These are phyloP conservation scores for Calcarius lapponicus DNA, from an alignment of 2,797 vertebrate genomes.

Conservation along the genomic window DNA sequence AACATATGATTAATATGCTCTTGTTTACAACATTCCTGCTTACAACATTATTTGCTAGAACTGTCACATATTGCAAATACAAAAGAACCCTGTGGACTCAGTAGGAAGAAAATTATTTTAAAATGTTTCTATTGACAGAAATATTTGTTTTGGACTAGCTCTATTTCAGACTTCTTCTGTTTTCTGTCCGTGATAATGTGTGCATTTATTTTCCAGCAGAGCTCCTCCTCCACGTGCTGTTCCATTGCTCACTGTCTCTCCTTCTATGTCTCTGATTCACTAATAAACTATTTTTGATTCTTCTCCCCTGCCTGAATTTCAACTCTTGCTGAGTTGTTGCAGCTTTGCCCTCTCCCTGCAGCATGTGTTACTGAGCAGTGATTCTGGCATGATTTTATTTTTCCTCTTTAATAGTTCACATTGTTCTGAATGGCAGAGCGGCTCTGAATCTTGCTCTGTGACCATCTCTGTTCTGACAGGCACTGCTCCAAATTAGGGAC, in stretches of 20 bases:
- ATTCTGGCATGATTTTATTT: neutral
- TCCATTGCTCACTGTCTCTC: constrained; percentile 29
- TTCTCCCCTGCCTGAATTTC: neutral
- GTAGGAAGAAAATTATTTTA: neutral
- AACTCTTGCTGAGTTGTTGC: neutral
- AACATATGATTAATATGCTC: neutral
- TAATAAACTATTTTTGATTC: constrained; percentile 34
- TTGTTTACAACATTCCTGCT: neutral
- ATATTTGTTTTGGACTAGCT: constrained; percentile 8
- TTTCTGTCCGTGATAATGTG: neutral
- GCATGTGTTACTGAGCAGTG: neutral
- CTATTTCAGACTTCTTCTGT: constrained; percentile 5
- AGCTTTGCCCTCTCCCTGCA: neutral
- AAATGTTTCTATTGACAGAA: constrained; percentile 20
- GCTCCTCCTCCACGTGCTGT: neutral
- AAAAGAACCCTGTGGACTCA: neutral
- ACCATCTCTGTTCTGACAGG: neutral
- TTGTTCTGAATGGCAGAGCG: neutral
- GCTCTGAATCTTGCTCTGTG: neutral
- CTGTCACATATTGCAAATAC: neutral
- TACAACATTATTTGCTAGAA: neutral
- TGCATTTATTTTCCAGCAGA: constrained; percentile 30
- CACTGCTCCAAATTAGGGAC: neutral
- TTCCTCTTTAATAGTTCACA: neutral
- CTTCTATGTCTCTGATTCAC: constrained; percentile 13